phyloP scores from a whole-genome alignment of 2,113 vertebrate species.

The Rynchops niger region DNA sequence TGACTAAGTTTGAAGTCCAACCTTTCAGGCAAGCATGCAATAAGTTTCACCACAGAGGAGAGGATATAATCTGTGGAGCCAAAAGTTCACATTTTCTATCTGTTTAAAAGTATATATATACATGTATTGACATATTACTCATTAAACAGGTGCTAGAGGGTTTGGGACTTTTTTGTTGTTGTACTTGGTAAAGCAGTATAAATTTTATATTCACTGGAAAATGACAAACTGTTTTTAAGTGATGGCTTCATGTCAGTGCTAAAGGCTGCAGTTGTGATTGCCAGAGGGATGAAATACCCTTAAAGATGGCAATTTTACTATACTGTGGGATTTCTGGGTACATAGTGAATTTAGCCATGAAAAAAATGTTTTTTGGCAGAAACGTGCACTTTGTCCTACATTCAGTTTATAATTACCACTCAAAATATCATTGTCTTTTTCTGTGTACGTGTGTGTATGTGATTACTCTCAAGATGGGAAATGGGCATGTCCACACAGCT shows the following conservation, averaged over 20 bases:
- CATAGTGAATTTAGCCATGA: background rate
- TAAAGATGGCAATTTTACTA: slow-evolving; percentile 15
- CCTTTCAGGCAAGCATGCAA: background rate
- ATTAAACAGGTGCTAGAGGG: background rate
- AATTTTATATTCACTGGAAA: background rate
- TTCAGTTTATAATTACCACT: slow-evolving; percentile 23
- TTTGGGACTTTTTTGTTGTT: background rate
- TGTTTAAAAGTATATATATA: background rate
- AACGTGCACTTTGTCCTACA: background rate
- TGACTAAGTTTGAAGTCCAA: background rate
- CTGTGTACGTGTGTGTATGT: background rate
- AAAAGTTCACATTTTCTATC: background rate
- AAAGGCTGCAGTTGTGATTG: background rate
- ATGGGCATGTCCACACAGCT: slow-evolving; percentile 29
- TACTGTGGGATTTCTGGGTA: background rate
- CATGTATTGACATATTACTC: background rate
- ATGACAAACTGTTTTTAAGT: background rate
- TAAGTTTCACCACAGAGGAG: background rate
- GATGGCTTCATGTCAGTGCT: background rate
- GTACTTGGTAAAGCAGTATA: background rate
- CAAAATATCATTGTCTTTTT: slow-evolving; percentile 27
- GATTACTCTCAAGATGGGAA: slow-evolving; percentile 6
- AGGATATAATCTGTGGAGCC: background rate
- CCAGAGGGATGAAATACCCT: background rate
- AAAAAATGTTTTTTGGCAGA: background rate